Evolutionary conservation across 2,113 vertebrate species (phyloP).

Genomic region (Dicaeum eximium): DNA sequence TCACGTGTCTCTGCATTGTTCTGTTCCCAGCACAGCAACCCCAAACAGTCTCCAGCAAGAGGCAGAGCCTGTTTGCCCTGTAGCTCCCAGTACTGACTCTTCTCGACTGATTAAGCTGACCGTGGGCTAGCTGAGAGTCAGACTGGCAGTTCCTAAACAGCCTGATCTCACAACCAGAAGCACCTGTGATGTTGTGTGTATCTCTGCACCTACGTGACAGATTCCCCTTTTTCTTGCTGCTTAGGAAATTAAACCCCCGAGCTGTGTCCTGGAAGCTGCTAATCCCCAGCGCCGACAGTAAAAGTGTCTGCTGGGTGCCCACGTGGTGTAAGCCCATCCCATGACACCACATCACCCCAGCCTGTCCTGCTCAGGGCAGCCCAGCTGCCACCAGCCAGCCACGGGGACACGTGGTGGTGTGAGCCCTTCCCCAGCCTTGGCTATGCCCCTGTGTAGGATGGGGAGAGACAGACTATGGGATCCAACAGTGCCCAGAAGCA

Average conservation of each 20-base stretch:
- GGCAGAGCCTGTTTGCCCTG: background rate
- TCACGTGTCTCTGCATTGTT: background rate
- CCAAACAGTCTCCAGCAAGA: background rate
- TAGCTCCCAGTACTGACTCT: background rate
- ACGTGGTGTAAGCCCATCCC: rapidly evolving
- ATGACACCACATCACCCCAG: rapidly evolving
- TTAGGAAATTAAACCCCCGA: background rate
- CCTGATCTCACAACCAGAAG: background rate
- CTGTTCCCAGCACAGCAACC: background rate
- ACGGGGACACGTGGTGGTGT: rapidly evolving
- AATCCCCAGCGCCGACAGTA: rapidly evolving
- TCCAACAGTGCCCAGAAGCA: background rate
- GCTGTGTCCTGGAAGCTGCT: background rate
- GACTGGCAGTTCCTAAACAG: background rate
- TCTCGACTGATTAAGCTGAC: background rate
- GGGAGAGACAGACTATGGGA: rapidly evolving
- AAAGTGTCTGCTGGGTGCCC: background rate
- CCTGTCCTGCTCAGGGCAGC: background rate
- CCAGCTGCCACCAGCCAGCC: background rate
- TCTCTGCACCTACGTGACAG: background rate
- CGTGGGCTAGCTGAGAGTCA: background rate
- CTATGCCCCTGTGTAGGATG: rapidly evolving
- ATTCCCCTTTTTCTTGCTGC: background rate
- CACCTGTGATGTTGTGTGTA: background rate
- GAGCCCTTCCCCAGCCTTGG: background rate